Percentiles rank a stretch among this genome's conserved stretches.
Evolutionary conservation across 2,888 invertebrate species (phyloP).

Genomic region (Cremastinae sp.): DNA sequence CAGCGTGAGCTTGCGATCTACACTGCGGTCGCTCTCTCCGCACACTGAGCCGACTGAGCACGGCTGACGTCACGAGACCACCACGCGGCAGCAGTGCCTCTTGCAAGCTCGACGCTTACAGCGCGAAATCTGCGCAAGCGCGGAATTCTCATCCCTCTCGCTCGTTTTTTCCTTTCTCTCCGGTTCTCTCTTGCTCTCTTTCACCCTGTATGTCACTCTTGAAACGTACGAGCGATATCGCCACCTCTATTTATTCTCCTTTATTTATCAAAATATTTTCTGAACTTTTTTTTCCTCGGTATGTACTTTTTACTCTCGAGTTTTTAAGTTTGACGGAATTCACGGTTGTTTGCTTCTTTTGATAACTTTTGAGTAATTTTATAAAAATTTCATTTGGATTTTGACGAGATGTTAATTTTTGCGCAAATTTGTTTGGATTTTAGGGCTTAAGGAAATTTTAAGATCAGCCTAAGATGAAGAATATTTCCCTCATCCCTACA

Average conservation of each 20-base stretch:
- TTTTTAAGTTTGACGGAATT: no score
- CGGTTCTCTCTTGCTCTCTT: not conserved
- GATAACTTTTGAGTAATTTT: no score
- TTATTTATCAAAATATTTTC: not conserved
- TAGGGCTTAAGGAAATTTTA: no score
- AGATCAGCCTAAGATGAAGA: no score
- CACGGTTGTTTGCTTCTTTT: no score
- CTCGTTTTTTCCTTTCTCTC: slow-evolving; percentile 30
- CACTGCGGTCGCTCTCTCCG: slow-evolving; percentile 80
- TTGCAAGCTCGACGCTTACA: slow-evolving; percentile 68
- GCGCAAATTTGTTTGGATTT: no score
- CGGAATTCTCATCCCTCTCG: slow-evolving; percentile 55
- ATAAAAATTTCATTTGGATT: no score
- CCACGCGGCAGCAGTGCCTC: slow-evolving; percentile 78
- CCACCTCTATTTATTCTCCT: slow-evolving; percentile 4
- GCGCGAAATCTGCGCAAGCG: slow-evolving; percentile 74
- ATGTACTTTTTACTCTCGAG: no score
- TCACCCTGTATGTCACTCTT: slow-evolving; percentile 4
- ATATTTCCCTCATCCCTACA: no score
- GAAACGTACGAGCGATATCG: slow-evolving; percentile 20
- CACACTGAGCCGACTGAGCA: slow-evolving; percentile 72
- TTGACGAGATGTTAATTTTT: no score
- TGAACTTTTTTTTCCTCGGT: no score
- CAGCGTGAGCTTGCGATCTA: slow-evolving; percentile 74
- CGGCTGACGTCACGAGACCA: slow-evolving; percentile 78